Evolutionary conservation across 2,113 vertebrate species (phyloP), one percentile per base, ranked within the genome.

Genomic region (Scomber scombrus): DNA sequence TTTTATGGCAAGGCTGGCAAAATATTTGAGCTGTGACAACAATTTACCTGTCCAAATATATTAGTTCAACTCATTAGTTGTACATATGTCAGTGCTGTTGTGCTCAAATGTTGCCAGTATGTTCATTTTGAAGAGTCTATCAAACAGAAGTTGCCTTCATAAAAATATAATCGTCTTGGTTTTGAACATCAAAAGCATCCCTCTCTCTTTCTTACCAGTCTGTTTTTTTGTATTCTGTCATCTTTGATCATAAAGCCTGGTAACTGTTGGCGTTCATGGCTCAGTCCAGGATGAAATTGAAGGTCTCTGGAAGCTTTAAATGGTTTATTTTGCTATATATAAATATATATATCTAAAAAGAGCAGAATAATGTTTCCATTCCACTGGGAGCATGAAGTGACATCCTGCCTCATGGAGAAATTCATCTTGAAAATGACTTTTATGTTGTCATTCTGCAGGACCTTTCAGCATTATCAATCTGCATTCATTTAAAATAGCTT

Each of bases 181-280:
- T 63, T 47, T 52, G 66, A 75, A 63, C 56, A 82, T 86, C 78
- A 78, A 71, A 83, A 68, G 61, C 51, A 1, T 4, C 18, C 11
- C 50, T 68, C 47, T 70, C n/a, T 63, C 0, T 26, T 49, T 65
- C 56, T 47, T 18, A 58, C 46, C 23, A 21, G 23, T 11, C 40
- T 57, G 45, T 3, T 80, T 40, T 40, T 40, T 81, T 1, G 23
- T 65, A 31, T 55, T 71, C 77, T 75, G 75, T 83, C 65, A 66
- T 85, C 82, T 77, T 73, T 67, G 47, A 61, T 76, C 65, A 66
- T 74, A 80, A 61, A 85, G 15, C 57, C 43, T 0, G 0, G 49
- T 68, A 72, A 76, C 43, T 49, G 23, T 26, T 58, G 12, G 23
- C 13, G 51, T 56, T 71, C 71, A 71, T 43, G 50, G 70, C 62